Base-by-base conservation (phyloP, 2,888 invertebrate species). In the Drosophila affinis region DNA sequence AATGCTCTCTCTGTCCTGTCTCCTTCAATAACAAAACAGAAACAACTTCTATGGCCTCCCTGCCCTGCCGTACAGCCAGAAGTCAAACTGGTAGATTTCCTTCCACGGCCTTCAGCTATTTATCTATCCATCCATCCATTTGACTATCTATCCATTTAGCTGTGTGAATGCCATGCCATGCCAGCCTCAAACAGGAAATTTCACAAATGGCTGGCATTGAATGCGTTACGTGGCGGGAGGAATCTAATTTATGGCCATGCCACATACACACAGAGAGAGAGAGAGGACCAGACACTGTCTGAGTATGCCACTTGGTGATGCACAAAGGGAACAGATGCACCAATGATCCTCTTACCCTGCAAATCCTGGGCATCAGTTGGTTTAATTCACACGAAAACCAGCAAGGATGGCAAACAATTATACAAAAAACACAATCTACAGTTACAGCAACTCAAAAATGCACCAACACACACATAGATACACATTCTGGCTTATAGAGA, bases 331-430 rank as follows among this genome's bases (percentile, higher is more conserved):
- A 32, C 55, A 39, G 39, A 39, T 14, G 34, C n/a, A 21, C 24
- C 24, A 6, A 9, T 24, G 32, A 9, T 39, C 4, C 46, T 10
- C 5, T 17, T 47, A 7, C 21, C 10, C 29, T 52, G 10, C 14
- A 3, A 9, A 7, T 48, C 10, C n/a, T 29, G 14, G 45, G 45
- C 46, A 32, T 32, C 57, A 65, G 51, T 56, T 57, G 49, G 34
- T 24, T 61, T 44, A 60, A 39, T 51, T 51, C 29, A 24, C 47
- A 57, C n/a, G 64, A 72, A 60, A 62, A 21, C 45, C 57, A 14
- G 65, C 68, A 81, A 69, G 54, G 52, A 77, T 57, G 60, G 68
- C 58, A 57, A 70, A 65, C 69, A 79, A 68, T 84, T 79, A 79
- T 77, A 44, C 24, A 53, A 63, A 76, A 70, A 51, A 48, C 64